Evolutionary conservation across 2,797 vertebrate species (phyloP), one percentile per base, ranked within the genome.

Genomic region (Microtus californicus): DNA sequence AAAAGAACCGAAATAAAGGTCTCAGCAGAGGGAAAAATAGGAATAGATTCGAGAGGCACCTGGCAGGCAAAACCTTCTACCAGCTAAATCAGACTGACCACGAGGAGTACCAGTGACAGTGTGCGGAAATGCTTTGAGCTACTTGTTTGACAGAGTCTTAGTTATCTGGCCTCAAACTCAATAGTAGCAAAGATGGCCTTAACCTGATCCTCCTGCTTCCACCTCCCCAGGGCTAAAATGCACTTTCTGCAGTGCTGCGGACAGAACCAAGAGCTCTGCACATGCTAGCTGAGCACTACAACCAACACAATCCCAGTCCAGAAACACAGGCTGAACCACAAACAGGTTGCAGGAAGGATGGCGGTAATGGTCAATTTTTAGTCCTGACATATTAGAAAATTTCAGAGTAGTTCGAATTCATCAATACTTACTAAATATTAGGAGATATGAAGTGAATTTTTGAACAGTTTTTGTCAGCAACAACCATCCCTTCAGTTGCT

Each of bases 381-480:
- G 12, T 54, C 37, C 54, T 65, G 31, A 78, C 34, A 82, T 5
- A 0, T 56, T 93, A 94, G 40, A 93, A 96, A 92, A 69, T 25
- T 27, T 11, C 83, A 78, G 5, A 95, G n/a, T 14, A 59, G 78
- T 67, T 83, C 34, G 67, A 80, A 90, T 25, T 17, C 74, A 93
- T 5, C 0, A 71, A 59, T 11, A 98, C 99, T 99, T 98, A 99
- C 99, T 99, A 99, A 97, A 99, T 99, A 98, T 99, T 99, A 21
- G 99, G 99, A 15, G 99, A 99, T 96, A 99, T 99, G 98, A 99
- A 99, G 98, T 99, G 99, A 97, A 99, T 99, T 98, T 99, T 99
- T 67, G 99, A 99, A 96, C 99, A 99, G 98, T 99, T 99, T 98
- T 99, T 99, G 98, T 99, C 99, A 54, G 99, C 99, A 88, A 99